These are phyloP conservation scores for Gallinago paraguaiae DNA, from an alignment of 2,113 vertebrate species.

Conservation along the genomic window DNA sequence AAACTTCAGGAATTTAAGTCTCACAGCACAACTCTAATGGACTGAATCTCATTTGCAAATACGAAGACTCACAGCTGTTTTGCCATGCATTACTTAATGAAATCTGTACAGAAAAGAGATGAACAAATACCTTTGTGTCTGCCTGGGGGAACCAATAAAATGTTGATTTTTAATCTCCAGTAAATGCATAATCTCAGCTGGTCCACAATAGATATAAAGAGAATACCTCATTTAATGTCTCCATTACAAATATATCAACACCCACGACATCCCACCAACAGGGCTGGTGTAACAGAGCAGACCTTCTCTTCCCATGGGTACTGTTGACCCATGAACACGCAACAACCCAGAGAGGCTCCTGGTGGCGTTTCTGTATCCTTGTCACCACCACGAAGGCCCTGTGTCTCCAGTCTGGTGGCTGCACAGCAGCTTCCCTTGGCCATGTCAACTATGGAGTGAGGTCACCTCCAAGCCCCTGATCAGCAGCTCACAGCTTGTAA, in stretches of 20 bases:
- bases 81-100: not conserved
- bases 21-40: not conserved
- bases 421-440: not conserved
- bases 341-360: not conserved
- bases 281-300: not conserved
- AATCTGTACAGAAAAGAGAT: not conserved
- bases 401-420: not conserved
- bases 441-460: not conserved
- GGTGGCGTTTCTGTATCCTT: not conserved
- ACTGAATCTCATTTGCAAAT: constrained; percentile 24
- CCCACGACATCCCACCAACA: not conserved
- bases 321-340: not conserved
- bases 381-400: not conserved
- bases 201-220: not conserved
- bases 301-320: not conserved
- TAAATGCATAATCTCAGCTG: not conserved
- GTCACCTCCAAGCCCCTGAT: not conserved
- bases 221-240: not conserved
- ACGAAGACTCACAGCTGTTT: not conserved
- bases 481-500: not conserved
- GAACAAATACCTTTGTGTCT: not conserved
- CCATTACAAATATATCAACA: not conserved
- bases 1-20: not conserved
- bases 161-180: not conserved
- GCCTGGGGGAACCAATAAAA: not conserved